Percentiles rank a stretch among this genome's conserved stretches.
phyloP scores from a whole-genome alignment of 2,113 vertebrate species.

The Cairina moschata region DNA sequence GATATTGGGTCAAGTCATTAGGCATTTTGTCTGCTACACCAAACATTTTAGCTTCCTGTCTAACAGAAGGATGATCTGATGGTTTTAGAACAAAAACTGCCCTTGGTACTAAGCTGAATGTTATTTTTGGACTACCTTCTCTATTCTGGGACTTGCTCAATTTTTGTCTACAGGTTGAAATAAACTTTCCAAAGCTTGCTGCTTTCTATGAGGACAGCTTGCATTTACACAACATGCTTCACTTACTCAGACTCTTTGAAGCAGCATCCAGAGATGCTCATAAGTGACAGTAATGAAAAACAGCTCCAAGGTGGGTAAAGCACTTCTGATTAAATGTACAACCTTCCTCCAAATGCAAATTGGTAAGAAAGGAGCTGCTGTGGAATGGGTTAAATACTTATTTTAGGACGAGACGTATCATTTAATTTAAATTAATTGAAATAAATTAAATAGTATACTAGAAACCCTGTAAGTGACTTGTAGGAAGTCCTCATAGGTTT shows the following conservation, averaged over 20 bases:
- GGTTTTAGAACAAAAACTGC: not conserved
- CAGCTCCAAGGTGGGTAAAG: not conserved
- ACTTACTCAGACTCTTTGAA: not conserved
- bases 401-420: not conserved
- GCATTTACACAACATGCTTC: not conserved
- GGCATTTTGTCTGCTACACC: not conserved
- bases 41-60: not conserved
- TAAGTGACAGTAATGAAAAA: not conserved
- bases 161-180: not conserved
- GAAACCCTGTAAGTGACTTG: not conserved
- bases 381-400: not conserved
- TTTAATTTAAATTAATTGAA: not conserved
- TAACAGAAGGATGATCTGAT: not conserved
- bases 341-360: not conserved
- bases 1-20: not conserved
- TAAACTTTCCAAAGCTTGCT: slow-evolving; percentile 24
- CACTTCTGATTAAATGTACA: not conserved
- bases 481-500: not conserved
- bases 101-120: slow-evolving; percentile 1
- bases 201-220: not conserved
- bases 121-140: not conserved
- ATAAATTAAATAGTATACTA: not conserved
- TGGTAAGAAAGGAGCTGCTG: not conserved
- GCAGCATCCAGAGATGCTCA: not conserved
- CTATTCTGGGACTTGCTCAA: not conserved